Percentiles rank a stretch among this genome's conserved stretches.
Evolutionary conservation across 2,888 invertebrate genomes (phyloP).

Genomic region (Desoria tigrina): DNA sequence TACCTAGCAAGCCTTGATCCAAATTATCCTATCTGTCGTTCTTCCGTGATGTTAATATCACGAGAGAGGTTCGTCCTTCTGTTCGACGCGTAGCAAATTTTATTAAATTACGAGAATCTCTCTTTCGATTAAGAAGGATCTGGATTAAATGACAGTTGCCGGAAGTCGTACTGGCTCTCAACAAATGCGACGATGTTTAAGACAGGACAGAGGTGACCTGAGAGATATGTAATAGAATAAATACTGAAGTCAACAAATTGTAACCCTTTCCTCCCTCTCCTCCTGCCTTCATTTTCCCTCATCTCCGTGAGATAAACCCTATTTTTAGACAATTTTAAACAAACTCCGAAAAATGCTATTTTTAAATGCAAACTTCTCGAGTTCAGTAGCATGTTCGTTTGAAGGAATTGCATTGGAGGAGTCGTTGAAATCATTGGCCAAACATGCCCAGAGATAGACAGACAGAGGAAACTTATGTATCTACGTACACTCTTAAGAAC

Average conservation of each 20-base stretch:
- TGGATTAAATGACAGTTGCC: not conserved
- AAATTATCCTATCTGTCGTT: too few species aligned
- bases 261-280: conserved; percentile 8
- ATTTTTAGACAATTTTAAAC: conserved; percentile 38
- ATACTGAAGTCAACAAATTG: not conserved
- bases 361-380: conserved; percentile 8
- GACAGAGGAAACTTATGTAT: too few species aligned
- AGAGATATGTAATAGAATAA: conserved; percentile 7
- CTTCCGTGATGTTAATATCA: too few species aligned
- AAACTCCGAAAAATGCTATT: conserved; percentile 20
- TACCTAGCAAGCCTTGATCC: not conserved
- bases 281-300: not conserved
- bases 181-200: not conserved
- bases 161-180: not conserved
- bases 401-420: too few species aligned
- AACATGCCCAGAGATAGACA: too few species aligned
- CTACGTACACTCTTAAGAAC: too few species aligned
- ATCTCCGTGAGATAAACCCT: conserved; percentile 23
- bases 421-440: too few species aligned
- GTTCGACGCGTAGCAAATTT: too few species aligned
- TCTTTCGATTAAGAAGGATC: too few species aligned
- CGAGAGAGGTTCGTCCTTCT: too few species aligned
- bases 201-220: conserved; percentile 1
- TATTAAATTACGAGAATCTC: too few species aligned
- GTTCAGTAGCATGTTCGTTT: not conserved